A percentile compares a stretch with the other conserved stretches of the same genome.
Conservation (phyloP, 2,113 vertebrate genomes). For the Condylura cristata region DNA sequence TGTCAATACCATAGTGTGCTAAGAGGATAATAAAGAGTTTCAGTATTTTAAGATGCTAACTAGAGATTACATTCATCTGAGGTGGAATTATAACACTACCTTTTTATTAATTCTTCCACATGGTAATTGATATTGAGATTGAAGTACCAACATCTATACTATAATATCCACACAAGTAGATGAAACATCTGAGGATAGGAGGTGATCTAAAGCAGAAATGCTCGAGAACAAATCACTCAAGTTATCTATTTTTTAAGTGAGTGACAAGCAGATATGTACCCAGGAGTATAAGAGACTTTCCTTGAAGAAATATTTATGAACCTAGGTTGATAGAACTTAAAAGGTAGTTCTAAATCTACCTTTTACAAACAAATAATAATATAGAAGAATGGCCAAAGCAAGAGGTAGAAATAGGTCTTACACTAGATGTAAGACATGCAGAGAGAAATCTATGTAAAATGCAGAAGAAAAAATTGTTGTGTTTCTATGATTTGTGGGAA, state of each 20-base stretch:
- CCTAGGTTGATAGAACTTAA: not conserved
- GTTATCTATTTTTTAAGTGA: not conserved
- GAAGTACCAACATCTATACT: not conserved
- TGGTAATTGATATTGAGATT: not conserved
- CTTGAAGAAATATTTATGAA: not conserved
- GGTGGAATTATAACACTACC: constrained; percentile 32
- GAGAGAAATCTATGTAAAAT: not conserved
- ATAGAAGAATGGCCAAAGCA: not conserved
- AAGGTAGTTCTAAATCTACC: too few species aligned
- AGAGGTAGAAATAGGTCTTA: not conserved
- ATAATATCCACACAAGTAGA: not conserved
- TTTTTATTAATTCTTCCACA: constrained; percentile 27
- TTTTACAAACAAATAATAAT: not conserved
- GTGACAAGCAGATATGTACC: not conserved
- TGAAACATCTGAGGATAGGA: not conserved
- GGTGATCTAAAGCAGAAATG: not conserved
- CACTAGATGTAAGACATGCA: not conserved
- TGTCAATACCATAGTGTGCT: constrained; percentile 78
- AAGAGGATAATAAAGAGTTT: constrained; percentile 79
- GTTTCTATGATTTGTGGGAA: not conserved
- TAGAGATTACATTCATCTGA: constrained; percentile 67
- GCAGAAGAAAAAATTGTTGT: not conserved
- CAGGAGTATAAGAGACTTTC: not conserved
- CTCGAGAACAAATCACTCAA: not conserved
- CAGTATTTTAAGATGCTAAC: constrained; percentile 80